Conservation (phyloP, 2,888 invertebrate genomes). For the Amphipoea lucens region DNA sequence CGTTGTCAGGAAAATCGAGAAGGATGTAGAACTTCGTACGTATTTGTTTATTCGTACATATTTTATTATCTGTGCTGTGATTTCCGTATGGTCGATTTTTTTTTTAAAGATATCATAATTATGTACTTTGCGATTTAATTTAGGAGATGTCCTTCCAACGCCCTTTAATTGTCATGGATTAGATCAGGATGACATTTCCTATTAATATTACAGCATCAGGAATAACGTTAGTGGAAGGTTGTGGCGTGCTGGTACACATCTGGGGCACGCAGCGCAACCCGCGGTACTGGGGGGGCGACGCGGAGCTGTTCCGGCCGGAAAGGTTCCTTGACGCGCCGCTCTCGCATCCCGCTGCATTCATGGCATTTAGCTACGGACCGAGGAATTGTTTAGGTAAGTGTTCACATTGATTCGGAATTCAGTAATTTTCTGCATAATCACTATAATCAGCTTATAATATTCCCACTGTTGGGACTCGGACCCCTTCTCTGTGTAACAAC, state of each 20-base stretch:
- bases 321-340: constrained; percentile 70
- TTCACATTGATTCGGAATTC: neutral
- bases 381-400: constrained; percentile 76
- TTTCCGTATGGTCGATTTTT: neutral
- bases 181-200: neutral
- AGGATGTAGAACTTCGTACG: constrained; percentile 66
- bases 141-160: neutral
- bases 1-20: constrained; percentile 64
- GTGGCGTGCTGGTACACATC: constrained; percentile 69
- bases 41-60: neutral
- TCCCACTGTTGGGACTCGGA: neutral
- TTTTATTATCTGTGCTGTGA: neutral
- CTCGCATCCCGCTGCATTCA: constrained; percentile 70
- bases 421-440: neutral
- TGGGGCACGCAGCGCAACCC: constrained; percentile 78
- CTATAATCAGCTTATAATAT: neutral
- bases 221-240: constrained; percentile 66
- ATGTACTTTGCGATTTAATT: no score
- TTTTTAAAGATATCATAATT: neutral
- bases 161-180: neutral
- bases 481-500: neutral
- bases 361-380: constrained; percentile 76
- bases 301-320: constrained; percentile 75
- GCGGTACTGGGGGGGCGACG: constrained; percentile 76
- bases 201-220: constrained; percentile 71